Percentiles rank a stretch among this genome's conserved stretches.
Conservation (phyloP, 35 echinoderm and acorn worm species). For the Ophioderma brevispina region DNA sequence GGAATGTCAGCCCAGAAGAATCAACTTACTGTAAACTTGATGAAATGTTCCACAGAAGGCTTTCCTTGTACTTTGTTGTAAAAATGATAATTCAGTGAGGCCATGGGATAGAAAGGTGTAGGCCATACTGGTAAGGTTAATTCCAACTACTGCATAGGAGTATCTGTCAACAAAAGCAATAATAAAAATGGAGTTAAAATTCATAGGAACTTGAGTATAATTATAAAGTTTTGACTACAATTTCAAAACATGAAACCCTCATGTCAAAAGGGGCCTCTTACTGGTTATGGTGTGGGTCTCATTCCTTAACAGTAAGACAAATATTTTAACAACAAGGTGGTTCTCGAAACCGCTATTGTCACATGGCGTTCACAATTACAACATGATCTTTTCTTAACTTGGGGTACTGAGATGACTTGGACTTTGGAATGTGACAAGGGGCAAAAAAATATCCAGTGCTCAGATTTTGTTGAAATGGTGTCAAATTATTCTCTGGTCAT, state of each 20-base stretch:
- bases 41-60: constrained; percentile 70
- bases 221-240: not conserved
- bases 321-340: not conserved
- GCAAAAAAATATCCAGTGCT: too few relatives aligned
- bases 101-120: constrained; percentile 60
- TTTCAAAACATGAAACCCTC: not conserved
- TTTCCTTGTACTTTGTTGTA: constrained; percentile 63
- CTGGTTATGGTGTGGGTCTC: too few relatives aligned
- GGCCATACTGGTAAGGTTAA: constrained; percentile 82
- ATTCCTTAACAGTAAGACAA: not conserved
- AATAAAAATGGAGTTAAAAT: not conserved
- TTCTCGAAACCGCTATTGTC: not conserved
- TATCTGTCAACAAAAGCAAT: constrained; percentile 68
- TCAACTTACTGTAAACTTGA: constrained; percentile 85
- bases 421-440: too few relatives aligned
- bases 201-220: not conserved
- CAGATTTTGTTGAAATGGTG: too few relatives aligned
- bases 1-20: too few relatives aligned
- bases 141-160: constrained; percentile 93
- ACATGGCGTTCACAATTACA: too few relatives aligned
- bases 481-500: too few relatives aligned
- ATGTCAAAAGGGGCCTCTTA: not conserved
- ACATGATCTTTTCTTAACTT: too few relatives aligned
- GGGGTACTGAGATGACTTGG: too few relatives aligned
- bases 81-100: constrained; percentile 69